Base-by-base conservation (phyloP, 2,113 vertebrate genomes). In the Cochlearius cochlearius region DNA sequence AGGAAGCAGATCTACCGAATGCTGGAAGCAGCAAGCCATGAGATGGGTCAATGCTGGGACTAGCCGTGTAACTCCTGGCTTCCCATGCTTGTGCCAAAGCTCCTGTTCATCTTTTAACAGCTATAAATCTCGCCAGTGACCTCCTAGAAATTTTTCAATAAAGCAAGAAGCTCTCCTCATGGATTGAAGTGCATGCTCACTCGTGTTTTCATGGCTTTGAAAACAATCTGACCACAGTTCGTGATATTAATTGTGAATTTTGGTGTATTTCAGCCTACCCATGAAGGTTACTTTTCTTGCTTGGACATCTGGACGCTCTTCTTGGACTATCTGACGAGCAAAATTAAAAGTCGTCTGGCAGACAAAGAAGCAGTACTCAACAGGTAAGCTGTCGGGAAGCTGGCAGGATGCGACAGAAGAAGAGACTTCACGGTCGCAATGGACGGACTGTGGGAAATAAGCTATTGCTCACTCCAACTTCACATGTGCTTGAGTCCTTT, bases 281-380 rank as follows among this genome's bases (percentile, higher is more conserved):
- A 99, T 67, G 99, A 99, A 98, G 99, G 99, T 95, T 99, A 99
- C 98, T 99, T 99, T 97, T 99, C 99, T 91, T 99, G 99, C 98
- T 98, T 99, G 96, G 99, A 99, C 94, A 99, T 99, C 96, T 99
- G 99, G 99, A 99, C 98, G 5, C 98, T 99, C 66, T 99, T 99
- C 98, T 98, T 99, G 98, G 99, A 99, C 96, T 99, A 99, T 92
- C 97, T 99, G 96, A 99, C 99, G 85, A 99, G 99, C 89, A 99
- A 99, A 98, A 99, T 99, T 94, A 99, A 99, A 98, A 99, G 99
- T 92, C 98, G 99, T 47, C 98, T 99, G 50, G 98, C 99, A 91
- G 99, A 99, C 98, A 98, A 99, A 96, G 99, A 99, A 97, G 98
- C 98, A 92, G 99, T 99, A 86, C 98, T 99, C 82, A 99, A 99